Evolutionary conservation across 92 coral and sea anemone species (phyloP).

Genomic region (Isaurus tuberculatus): DNA sequence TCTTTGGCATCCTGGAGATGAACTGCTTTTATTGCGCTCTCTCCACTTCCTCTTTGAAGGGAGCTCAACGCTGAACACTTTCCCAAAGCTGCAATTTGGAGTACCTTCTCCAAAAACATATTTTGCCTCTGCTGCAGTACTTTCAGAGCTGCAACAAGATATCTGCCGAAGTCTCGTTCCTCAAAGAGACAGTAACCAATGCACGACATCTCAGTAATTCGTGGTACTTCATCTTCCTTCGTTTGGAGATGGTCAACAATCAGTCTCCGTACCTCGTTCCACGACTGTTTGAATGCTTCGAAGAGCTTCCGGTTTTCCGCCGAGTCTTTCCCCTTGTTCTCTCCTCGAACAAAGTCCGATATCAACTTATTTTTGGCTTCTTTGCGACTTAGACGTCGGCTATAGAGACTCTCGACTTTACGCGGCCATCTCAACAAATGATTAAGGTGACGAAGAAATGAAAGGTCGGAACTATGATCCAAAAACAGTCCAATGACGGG

Average conservation of each 20-base stretch:
- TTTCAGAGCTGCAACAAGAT: constrained; percentile 70
- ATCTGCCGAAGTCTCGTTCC: constrained; percentile 70
- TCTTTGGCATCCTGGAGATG: constrained; percentile 90
- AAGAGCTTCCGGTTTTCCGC: constrained; percentile 59
- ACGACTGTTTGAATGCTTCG: constrained; percentile 73
- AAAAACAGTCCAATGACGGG: constrained; percentile 85
- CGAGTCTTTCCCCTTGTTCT: constrained; percentile 47
- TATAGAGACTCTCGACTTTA: constrained; percentile 63
- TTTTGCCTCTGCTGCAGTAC: constrained; percentile 82
- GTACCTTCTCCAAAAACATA: constrained; percentile 73
- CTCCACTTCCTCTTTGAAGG: constrained; percentile 60
- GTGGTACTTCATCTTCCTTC: constrained; percentile 59
- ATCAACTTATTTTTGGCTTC: constrained; percentile 71
- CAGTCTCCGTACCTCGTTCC: constrained; percentile 76
- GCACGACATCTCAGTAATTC: constrained; percentile 70
- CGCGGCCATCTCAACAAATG: constrained; percentile 83
- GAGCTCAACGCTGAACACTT: constrained; percentile 79
- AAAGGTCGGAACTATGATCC: constrained; percentile 67
- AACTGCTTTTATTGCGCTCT: constrained; percentile 61
- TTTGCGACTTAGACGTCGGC: constrained; percentile 80
- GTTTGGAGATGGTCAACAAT: constrained; percentile 48
- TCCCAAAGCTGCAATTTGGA: constrained; percentile 72
- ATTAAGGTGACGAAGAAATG: constrained; percentile 66
- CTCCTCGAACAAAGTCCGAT: constrained; percentile 71
- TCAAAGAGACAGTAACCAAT: constrained; percentile 88